phyloP scores from a whole-genome alignment of 35 echinoderm and acorn worm species.

The Diadema setosum region DNA sequence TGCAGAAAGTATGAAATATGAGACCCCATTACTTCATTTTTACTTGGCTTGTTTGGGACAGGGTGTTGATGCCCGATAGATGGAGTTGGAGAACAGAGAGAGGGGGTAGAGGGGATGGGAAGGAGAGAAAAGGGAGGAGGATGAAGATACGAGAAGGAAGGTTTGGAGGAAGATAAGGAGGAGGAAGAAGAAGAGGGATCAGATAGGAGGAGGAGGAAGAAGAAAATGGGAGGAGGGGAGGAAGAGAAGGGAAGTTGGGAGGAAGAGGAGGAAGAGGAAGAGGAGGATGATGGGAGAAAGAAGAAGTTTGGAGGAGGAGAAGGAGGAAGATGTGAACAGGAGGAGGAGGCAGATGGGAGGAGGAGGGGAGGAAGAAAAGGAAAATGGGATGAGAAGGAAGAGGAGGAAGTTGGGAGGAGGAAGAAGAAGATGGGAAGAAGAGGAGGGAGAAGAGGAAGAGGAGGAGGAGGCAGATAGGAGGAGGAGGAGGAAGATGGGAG shows the following conservation, averaged over 20 bases:
- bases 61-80: not conserved
- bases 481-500: not conserved
- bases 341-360: not conserved
- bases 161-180: not conserved
- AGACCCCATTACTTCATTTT: too few species aligned
- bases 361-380: not conserved
- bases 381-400: not conserved
- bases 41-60: too few species aligned
- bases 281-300: not conserved
- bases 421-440: not conserved
- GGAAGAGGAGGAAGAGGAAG: not conserved
- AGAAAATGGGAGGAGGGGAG: not conserved
- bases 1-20: too few species aligned
- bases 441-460: not conserved
- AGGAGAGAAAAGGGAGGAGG: not conserved
- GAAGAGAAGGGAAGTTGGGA: not conserved
- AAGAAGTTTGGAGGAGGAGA: not conserved
- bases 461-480: not conserved
- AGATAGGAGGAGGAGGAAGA: not conserved
- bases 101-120: not conserved
- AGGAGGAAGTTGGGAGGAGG: not conserved
- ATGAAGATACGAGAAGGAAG: not conserved
- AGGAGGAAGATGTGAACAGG: not conserved
- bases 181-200: not conserved
- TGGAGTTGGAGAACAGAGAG: not conserved